Conservation (phyloP, 2,113 vertebrate species). For the Bucco capensis region DNA sequence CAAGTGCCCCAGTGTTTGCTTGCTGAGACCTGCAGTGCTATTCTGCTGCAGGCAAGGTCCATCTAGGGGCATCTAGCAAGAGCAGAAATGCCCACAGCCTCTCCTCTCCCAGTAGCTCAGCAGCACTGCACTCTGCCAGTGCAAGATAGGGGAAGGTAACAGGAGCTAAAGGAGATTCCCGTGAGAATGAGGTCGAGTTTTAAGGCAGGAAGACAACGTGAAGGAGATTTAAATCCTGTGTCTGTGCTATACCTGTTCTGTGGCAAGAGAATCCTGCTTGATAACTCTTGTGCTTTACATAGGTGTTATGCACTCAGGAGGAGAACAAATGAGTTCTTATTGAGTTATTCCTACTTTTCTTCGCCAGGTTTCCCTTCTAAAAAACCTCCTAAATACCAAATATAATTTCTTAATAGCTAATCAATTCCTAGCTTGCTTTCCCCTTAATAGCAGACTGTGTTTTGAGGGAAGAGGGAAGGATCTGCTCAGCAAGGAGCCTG, state of each 20-base stretch:
- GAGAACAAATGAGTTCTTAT: neutral
- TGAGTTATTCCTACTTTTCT: neutral
- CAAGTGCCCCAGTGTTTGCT: neutral
- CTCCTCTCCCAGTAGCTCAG: neutral
- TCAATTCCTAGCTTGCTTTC: neutral
- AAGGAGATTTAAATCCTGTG: slow-evolving; percentile 14
- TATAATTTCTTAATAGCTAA: neutral
- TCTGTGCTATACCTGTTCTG: slow-evolving; percentile 28
- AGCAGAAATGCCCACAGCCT: neutral
- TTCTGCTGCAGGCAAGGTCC: neutral
- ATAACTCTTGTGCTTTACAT: slow-evolving; percentile 49
- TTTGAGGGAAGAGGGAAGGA: neutral
- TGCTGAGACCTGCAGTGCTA: neutral
- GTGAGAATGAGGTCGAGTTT: neutral
- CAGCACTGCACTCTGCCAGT: neutral
- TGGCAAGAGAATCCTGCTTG: slow-evolving; percentile 43
- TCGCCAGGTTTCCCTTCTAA: neutral
- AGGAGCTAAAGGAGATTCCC: slow-evolving; percentile 1
- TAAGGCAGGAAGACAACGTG: neutral
- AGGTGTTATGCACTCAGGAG: neutral
- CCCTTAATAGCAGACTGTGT: neutral
- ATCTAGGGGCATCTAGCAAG: neutral
- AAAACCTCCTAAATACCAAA: neutral
- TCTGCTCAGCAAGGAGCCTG: neutral
- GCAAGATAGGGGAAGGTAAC: neutral